A percentile compares a stretch with the other conserved stretches of the same genome.
phyloP scores from a whole-genome alignment of 37 sponge, comb jelly and placozoan species.

The Beroe forskalii region DNA sequence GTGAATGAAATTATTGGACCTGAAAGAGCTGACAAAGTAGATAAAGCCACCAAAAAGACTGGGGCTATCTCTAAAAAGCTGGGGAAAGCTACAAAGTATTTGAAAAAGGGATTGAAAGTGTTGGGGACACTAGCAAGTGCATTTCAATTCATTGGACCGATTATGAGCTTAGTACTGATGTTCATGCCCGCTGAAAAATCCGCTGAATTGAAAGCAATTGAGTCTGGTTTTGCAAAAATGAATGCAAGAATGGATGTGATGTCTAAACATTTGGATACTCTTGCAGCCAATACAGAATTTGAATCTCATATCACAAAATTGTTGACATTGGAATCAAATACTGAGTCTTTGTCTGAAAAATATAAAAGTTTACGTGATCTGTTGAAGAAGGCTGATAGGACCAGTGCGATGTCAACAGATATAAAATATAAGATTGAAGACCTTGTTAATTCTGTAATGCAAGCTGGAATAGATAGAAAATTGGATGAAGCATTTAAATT shows the following conservation, averaged over 20 bases:
- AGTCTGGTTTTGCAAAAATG: neutral
- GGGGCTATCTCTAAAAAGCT: neutral
- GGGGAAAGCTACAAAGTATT: neutral
- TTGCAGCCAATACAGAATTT: neutral
- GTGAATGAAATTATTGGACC: neutral
- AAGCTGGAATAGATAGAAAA: neutral
- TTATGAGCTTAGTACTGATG: neutral
- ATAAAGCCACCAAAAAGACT: neutral
- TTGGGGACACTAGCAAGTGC: neutral
- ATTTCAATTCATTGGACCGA: neutral
- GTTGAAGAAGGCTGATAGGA: neutral
- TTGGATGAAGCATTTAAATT: neutral
- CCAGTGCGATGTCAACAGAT: neutral
- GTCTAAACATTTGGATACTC: neutral
- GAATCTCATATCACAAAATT: neutral
- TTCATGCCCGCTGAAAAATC: neutral
- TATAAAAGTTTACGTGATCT: neutral
- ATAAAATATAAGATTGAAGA: neutral
- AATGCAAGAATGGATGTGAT: neutral
- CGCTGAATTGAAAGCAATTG: neutral
- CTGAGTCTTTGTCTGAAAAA: neutral
- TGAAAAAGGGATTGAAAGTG: neutral
- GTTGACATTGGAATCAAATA: neutral
- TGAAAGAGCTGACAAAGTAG: neutral
- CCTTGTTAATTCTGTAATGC: neutral